Evolutionary conservation across 2,113 vertebrate species (phyloP).

Genomic region (Strix aluco): DNA sequence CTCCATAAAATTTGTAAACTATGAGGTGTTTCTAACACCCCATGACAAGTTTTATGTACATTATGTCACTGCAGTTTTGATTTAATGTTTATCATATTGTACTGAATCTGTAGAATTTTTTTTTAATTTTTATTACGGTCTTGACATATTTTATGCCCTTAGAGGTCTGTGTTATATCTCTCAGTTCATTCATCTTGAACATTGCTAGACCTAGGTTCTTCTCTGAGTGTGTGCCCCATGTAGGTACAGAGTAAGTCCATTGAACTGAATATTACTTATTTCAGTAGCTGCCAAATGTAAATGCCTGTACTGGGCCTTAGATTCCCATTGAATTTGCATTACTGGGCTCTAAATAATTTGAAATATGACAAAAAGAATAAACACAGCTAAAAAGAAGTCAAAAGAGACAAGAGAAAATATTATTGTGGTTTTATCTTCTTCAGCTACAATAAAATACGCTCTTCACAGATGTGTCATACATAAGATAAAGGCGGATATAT

Average conservation of each 20-base stretch:
- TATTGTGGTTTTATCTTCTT: neutral
- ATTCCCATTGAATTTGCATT: neutral
- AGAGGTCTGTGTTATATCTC: neutral
- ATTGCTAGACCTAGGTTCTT: neutral
- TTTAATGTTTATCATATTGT: neutral
- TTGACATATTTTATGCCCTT: neutral
- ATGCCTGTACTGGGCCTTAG: neutral
- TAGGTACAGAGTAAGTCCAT: neutral
- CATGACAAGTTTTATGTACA: neutral
- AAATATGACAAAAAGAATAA: neutral
- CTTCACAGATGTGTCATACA: neutral
- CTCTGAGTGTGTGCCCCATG: neutral
- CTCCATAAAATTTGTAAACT: neutral
- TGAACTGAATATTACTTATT: neutral
- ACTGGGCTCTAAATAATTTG: neutral
- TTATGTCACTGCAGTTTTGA: neutral
- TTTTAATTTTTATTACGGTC: neutral
- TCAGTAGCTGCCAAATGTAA: neutral
- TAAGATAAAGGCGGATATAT: neutral
- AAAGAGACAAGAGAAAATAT: neutral
- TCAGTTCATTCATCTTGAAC: neutral
- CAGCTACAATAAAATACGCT: neutral
- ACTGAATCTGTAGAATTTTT: neutral
- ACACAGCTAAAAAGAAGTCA: neutral
- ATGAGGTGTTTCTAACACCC: neutral